Conservation (phyloP, 2,797 vertebrate species). For the Liparis tanakae region DNA sequence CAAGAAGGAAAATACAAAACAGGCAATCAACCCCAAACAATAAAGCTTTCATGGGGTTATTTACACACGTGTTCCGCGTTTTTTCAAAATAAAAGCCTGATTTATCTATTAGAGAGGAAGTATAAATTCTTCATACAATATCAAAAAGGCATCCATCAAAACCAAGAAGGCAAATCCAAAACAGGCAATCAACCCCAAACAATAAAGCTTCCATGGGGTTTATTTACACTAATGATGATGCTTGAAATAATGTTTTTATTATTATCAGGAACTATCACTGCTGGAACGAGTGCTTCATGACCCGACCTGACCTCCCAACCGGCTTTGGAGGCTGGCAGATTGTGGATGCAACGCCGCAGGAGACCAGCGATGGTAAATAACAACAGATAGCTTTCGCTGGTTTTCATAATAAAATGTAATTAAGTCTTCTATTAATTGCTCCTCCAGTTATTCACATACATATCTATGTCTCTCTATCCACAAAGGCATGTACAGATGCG, state of each 20-base stretch:
- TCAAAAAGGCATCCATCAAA: no score
- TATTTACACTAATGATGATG: no score
- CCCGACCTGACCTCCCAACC: conserved; percentile 91
- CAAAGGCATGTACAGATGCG: conserved; percentile 92
- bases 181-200: no score
- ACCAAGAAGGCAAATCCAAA: no score
- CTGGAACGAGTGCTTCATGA: conserved; percentile 98
- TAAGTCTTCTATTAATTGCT: background rate
- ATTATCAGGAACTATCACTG: conserved; percentile 95
- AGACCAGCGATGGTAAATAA: conserved; percentile 90
- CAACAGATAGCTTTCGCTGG: background rate
- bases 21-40: no score
- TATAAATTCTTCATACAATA: no score
- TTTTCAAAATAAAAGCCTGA: no score
- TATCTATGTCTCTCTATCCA: background rate
- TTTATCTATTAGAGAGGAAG: no score
- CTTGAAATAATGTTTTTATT: background rate
- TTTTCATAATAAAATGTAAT: background rate
- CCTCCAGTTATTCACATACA: background rate
- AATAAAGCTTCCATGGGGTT: no score
- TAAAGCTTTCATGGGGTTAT: no score
- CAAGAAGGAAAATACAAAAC: no score
- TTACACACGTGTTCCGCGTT: no score
- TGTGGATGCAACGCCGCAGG: conserved; percentile 96
- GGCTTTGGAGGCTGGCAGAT: conserved; percentile 97